Evolutionary conservation across 2,888 invertebrate genomes (phyloP), one percentile per base, ranked within the genome.

Genomic region (Gisinianus flammeolus): DNA sequence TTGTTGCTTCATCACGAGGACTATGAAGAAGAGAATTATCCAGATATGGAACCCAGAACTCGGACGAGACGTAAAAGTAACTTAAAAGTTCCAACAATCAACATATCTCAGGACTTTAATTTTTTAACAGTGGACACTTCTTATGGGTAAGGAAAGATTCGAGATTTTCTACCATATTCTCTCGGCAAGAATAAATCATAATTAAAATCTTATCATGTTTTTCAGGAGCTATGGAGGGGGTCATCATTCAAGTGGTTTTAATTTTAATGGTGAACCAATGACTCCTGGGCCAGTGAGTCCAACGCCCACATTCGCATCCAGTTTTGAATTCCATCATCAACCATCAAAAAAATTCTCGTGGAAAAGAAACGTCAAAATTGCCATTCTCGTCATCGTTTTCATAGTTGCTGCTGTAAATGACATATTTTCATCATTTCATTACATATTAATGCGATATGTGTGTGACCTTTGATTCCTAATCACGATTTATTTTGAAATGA

Each of bases 311-410:
- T 35, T 62, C n/a, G 66, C 69, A 0, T 76, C 72, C 0, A 78
- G 76, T 35, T 81, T 79, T 44, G 82, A 82, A 54, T 80, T 83
- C 26, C 72, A 79, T 22, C 79, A 79, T 68, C 77, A 78, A 12
- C 74, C 74, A 0, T 75, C 79, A 10, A 74, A 79, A 12, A 75
- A 77, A 22, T 83, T 83, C 72, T 79, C 81, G 0, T 80, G 82
- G 81, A 69, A 66, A 52, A 67, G 83, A 76, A 80, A 69, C 26
- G 35, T 83, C n/a, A 84, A 84, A 75, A 82, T 84, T 24, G 66
- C 44, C 8, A 66, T 83, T 26, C 26, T 84, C 5, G 78, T 80
- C 2, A 12, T 72, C 2, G 31, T 80, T 22, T 83, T 83, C 62
- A 58, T 83, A 1, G 75, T 44, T 3, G 79, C 81, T 66, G 81